phyloP scores from a whole-genome alignment of 2,797 vertebrate species.

The Aselliscus stoliczkanus region DNA sequence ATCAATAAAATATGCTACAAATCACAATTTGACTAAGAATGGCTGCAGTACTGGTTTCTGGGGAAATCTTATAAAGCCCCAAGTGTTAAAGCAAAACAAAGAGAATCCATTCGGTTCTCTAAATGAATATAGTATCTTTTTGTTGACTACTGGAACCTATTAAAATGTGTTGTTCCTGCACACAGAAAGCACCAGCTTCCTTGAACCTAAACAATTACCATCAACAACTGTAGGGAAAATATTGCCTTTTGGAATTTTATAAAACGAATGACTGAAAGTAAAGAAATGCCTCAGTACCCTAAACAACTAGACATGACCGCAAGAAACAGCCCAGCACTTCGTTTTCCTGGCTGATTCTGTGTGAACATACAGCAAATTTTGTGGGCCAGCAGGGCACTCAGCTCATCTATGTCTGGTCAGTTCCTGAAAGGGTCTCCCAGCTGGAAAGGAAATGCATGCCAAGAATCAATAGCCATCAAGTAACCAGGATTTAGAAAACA shows the following conservation, averaged over 20 bases:
- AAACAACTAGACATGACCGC: not conserved
- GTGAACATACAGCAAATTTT: not conserved
- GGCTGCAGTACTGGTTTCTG: not conserved
- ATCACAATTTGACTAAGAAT: not conserved
- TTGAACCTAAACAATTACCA: conserved; percentile 10
- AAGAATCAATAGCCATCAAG: not conserved
- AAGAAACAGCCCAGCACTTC: not conserved
- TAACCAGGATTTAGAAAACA: not conserved
- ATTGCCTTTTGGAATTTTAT: not conserved
- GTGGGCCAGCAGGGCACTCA: not conserved
- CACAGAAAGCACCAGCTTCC: not conserved
- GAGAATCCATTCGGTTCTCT: conserved; percentile 39
- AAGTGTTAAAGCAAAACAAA: conserved; percentile 43
- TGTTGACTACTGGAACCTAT: conserved; percentile 20
- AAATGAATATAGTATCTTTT: conserved; percentile 27
- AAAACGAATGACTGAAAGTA: conserved; percentile 26
- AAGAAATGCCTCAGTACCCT: not conserved
- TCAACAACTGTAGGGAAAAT: not conserved
- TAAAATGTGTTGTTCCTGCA: conserved; percentile 14
- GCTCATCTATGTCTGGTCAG: not conserved
- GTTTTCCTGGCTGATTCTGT: not conserved
- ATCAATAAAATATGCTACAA: not conserved
- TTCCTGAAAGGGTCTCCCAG: not conserved
- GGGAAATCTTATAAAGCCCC: not conserved
- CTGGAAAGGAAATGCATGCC: not conserved